Conservation (phyloP, 2,797 vertebrate genomes). For the Lacerta agilis region DNA sequence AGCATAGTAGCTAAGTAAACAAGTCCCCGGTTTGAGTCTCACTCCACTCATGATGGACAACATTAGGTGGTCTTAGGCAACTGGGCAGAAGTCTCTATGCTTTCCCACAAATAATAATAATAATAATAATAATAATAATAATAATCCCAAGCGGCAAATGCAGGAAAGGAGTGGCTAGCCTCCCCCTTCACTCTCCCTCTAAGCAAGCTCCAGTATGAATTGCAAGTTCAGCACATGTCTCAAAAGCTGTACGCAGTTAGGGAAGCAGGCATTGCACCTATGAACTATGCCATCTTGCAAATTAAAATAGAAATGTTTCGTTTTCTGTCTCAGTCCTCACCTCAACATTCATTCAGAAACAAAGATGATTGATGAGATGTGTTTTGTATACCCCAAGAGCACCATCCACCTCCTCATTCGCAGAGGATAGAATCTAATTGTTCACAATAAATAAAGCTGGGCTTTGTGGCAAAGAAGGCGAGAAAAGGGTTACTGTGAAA, state of each 20-base stretch:
- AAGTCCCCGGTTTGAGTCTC: too few species aligned
- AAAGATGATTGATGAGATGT: conserved; percentile 26
- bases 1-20: too few species aligned
- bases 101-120: too few species aligned
- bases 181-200: neutral
- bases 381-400: conserved; percentile 14
- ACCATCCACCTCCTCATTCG: neutral
- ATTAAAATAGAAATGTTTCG: conserved; percentile 48
- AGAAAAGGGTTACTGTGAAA: conserved; percentile 46
- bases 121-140: too few species aligned
- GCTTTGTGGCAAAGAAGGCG: neutral
- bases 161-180: neutral
- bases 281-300: conserved; percentile 37
- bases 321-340: conserved; percentile 41
- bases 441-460: conserved; percentile 26
- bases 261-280: neutral
- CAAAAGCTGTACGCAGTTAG: neutral
- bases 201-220: neutral
- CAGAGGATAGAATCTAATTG: conserved; percentile 28
- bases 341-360: conserved; percentile 22
- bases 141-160: neutral
- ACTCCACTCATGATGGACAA: too few species aligned
- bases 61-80: too few species aligned
- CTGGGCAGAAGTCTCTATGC: too few species aligned
- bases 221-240: neutral